Conservation (phyloP, 2,113 vertebrate species). For the Jacana jacana region DNA sequence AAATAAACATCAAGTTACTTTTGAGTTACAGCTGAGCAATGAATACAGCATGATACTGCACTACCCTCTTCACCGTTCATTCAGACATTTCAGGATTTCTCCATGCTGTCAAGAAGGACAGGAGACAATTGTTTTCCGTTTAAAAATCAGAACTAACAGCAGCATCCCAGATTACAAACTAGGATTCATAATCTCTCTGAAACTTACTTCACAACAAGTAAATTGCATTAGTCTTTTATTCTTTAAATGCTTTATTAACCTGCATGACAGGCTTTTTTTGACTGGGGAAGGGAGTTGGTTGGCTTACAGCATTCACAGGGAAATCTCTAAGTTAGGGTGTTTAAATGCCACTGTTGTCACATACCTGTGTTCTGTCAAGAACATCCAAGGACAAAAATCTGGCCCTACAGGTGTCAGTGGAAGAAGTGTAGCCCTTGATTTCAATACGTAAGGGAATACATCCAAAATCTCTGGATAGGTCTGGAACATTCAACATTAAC, state of each 20-base stretch:
- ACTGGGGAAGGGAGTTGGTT: background rate
- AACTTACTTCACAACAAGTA: background rate
- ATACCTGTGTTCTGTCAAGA: background rate
- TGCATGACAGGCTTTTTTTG: background rate
- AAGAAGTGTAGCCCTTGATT: background rate
- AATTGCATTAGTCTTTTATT: background rate
- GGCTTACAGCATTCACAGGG: background rate
- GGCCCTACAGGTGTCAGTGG: background rate
- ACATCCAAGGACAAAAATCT: conserved; percentile 27
- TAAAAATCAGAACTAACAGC: background rate
- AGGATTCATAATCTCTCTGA: background rate
- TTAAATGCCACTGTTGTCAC: conserved; percentile 36
- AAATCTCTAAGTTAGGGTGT: background rate
- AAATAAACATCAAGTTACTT: conserved; percentile 6
- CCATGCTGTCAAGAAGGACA: background rate
- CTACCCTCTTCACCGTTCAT: background rate
- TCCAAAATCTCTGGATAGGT: background rate
- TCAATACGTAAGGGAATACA: background rate
- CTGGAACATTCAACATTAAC: background rate
- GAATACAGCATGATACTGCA: background rate
- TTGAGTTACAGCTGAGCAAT: background rate
- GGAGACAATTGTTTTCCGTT: background rate
- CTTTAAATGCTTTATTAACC: background rate
- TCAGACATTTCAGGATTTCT: background rate
- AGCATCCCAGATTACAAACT: background rate